Base-by-base conservation (phyloP, 2,113 vertebrate genomes). In the Zapus hudsonius region DNA sequence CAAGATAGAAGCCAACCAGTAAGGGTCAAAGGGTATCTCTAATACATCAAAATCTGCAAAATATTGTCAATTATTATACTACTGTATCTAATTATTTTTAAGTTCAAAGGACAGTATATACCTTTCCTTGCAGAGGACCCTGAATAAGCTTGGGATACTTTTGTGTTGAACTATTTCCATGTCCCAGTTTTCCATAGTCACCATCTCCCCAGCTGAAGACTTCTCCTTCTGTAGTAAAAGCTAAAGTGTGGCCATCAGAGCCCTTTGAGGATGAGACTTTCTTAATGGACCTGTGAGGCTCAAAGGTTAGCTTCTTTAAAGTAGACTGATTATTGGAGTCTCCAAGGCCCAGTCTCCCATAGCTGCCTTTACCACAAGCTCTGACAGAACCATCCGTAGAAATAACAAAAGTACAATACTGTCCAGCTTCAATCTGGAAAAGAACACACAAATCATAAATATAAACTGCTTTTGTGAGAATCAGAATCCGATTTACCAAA, bases 201-300 rank as follows among this genome's bases (percentile, higher is more conserved):
- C 98, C 98, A 0, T 99, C 98, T 91, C 98, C 98, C 98, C 98
- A 99, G 93, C 98, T 99, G 98, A 99, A 99, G 92, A 99, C 98
- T 96, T 99, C 98, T 73, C 98, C 98, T 97, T 99, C 98, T 29
- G 98, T 98, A 25, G 98, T 99, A 95, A 99, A 98, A 36, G 98
- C 98, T 96, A 99, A 96, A 42, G 98, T 99, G 87, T 99, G 98
- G 75, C 98, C 98, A 95, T 99, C 98, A n/a, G 98, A 99, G 94
- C 98, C 98, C 97, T 99, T 99, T 44, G 98, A 99, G 84, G 98
- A 99, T 0, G 98, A 99, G 69, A 99, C 98, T 81, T 99, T 98
- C 94, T 98, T 98, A 97, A 99, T 98, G 55, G 98, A 98, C 9
- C 98, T 98, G 36, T 99, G 98, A 95, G 98, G 98, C 92, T 99